Evolutionary conservation across 2,113 vertebrate species (phyloP).

Genomic region (Rissa tridactyla): DNA sequence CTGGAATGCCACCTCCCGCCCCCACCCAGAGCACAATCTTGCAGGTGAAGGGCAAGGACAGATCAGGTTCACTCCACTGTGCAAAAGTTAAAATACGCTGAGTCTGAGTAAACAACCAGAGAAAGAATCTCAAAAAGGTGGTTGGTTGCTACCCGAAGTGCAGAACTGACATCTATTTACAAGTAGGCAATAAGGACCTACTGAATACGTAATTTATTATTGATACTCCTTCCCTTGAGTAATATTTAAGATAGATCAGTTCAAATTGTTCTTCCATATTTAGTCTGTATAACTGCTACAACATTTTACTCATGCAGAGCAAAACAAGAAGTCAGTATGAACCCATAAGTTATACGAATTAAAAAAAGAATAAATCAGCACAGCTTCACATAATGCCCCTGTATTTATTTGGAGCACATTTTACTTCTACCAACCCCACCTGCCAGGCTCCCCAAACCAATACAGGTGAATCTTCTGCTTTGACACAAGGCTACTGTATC

Average conservation of each 20-base stretch:
- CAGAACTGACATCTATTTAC: background rate
- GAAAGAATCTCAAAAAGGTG: background rate
- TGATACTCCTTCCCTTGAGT: background rate
- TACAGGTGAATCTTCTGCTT: background rate
- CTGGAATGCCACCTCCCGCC: background rate
- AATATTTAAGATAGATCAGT: background rate
- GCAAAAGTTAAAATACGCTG: background rate
- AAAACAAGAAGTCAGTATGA: background rate
- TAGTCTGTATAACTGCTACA: background rate
- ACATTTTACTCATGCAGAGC: background rate
- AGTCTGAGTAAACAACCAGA: background rate
- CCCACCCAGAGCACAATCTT: background rate
- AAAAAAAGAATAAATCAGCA: background rate
- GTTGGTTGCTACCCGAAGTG: background rate
- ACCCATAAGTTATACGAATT: fast-evolving
- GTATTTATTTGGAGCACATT: background rate
- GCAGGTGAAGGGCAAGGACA: background rate
- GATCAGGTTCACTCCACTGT: no score
- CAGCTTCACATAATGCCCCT: fast-evolving
- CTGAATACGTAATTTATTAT: background rate
- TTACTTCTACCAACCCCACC: background rate
- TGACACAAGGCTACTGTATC: background rate
- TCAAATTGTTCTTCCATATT: background rate
- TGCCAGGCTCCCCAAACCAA: background rate
- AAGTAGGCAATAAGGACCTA: background rate